Evolutionary conservation across 2,113 vertebrate species (phyloP).

Genomic region (Coptodon bakossiorum): DNA sequence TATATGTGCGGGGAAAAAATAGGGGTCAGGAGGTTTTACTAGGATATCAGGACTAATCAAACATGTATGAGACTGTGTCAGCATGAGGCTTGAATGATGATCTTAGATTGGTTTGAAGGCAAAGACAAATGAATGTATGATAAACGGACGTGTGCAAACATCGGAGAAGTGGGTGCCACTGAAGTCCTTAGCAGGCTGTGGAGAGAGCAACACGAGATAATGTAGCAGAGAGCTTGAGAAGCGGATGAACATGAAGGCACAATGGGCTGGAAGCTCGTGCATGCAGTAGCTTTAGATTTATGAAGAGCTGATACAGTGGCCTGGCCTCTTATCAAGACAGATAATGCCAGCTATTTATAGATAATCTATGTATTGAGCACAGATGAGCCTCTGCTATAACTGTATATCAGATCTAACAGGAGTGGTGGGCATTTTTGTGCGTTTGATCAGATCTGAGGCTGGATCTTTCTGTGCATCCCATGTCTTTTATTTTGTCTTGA

Average conservation of each 20-base stretch:
- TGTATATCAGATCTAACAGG: not conserved
- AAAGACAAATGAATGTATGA: not conserved
- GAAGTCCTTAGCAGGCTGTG: not conserved
- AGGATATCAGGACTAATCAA: not conserved
- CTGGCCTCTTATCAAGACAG: conserved; percentile 53
- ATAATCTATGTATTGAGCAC: conserved; percentile 66
- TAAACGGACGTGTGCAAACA: not conserved
- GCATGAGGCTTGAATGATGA: not conserved
- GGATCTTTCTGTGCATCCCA: not conserved
- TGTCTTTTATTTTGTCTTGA: not conserved
- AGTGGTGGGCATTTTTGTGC: not conserved
- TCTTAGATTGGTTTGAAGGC: not conserved
- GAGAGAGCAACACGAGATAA: not conserved
- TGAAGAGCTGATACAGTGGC: conserved; percentile 57
- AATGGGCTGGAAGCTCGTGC: not conserved
- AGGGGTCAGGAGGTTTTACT: not conserved
- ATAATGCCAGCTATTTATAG: conserved; percentile 73
- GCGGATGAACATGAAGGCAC: conserved; percentile 10
- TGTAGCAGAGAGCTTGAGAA: not conserved
- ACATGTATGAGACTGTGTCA: not conserved
- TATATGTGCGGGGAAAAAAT: accelerated
- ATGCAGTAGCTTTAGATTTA: conserved; percentile 30
- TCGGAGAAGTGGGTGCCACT: not conserved
- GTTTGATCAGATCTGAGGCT: not conserved
- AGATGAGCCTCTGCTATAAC: conserved; percentile 38